Percentiles rank a stretch among this genome's conserved stretches.
These are phyloP conservation scores for Cancer borealis DNA, from an alignment of 2,888 invertebrate genomes.

Conservation along the genomic window DNA sequence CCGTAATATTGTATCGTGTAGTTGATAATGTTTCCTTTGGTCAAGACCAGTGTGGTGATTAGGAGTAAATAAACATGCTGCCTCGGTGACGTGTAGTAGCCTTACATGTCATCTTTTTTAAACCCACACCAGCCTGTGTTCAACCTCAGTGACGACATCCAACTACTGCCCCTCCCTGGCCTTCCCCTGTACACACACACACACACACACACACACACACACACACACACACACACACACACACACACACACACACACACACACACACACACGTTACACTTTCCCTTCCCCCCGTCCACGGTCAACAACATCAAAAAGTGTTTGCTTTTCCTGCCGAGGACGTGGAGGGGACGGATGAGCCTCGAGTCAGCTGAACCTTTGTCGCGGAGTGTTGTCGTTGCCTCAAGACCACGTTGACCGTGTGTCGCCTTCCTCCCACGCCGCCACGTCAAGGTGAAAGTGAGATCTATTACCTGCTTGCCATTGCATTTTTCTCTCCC, in stretches of 20 bases:
- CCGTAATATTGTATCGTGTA: neutral
- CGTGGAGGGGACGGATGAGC: constrained; percentile 18
- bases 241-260: constrained; percentile 37
- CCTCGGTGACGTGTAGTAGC: neutral
- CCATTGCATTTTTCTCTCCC: neutral
- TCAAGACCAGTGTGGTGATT: constrained; percentile 1
- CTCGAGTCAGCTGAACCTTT: neutral
- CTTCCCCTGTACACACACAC: neutral
- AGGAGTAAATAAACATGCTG: constrained; percentile 29
- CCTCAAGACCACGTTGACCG: neutral
- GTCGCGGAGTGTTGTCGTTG: neutral
- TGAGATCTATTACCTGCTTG: neutral
- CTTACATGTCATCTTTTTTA: neutral
- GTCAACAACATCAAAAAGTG: neutral
- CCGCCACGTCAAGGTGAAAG: neutral
- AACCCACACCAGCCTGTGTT: neutral
- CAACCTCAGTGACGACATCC: neutral
- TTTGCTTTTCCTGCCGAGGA: constrained; percentile 1
- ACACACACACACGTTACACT: constrained; percentile 25
- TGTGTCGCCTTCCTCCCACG: neutral
- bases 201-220: constrained; percentile 22
- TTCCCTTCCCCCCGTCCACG: neutral
- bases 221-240: constrained; percentile 40
- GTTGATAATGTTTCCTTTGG: neutral
- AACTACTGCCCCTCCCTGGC: neutral